Evolutionary conservation across 2,888 invertebrate species (phyloP).

Genomic region (Cryptocheilus praepositus): DNA sequence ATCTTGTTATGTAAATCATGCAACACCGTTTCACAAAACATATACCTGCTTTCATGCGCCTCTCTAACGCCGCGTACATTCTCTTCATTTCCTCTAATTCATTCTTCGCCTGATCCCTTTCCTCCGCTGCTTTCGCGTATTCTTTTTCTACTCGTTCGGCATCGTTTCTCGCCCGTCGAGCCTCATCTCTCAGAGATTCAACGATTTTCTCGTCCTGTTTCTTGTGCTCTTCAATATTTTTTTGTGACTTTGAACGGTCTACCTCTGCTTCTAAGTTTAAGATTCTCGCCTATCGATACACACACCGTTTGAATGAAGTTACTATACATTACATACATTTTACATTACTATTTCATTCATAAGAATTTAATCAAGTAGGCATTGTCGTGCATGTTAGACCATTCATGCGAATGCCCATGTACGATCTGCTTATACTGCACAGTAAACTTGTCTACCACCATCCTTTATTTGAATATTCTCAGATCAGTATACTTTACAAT

Average conservation of each 20-base stretch:
- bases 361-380: too few relatives aligned
- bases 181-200: constrained; percentile 84
- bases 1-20: too few relatives aligned
- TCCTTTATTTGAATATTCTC: too few relatives aligned
- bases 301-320: background rate
- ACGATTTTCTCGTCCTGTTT: constrained; percentile 81
- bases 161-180: constrained; percentile 85
- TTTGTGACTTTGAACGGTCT: constrained; percentile 81
- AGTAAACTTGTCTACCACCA: too few relatives aligned
- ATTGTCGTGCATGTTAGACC: too few relatives aligned
- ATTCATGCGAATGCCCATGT: too few relatives aligned
- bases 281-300: constrained; percentile 79
- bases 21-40: too few relatives aligned
- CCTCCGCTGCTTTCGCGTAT: constrained; percentile 85
- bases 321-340: background rate
- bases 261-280: constrained; percentile 88
- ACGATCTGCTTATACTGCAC: too few relatives aligned
- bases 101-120: constrained; percentile 84
- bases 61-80: constrained; percentile 86
- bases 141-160: constrained; percentile 89
- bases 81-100: constrained; percentile 89
- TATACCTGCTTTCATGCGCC: constrained; percentile 75
- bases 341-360: too few relatives aligned
- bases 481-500: too few relatives aligned
- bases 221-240: constrained; percentile 62